Conservation (phyloP, 2,888 invertebrate species). For the Cryptus viduatorius region DNA sequence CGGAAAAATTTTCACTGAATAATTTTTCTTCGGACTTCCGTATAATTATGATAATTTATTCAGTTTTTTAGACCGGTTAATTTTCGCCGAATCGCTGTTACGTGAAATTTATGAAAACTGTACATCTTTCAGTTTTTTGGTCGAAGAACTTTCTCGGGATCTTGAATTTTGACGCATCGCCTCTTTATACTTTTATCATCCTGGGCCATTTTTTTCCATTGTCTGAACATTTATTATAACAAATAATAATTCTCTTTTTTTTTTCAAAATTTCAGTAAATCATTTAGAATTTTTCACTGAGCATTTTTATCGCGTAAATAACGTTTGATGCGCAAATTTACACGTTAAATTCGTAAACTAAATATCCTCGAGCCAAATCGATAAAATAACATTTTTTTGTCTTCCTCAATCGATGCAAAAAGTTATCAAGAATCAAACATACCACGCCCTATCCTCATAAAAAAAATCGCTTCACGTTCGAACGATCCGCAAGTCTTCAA, state of each 20-base stretch:
- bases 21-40: constrained; percentile 8
- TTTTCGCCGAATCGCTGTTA: not conserved
- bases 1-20: not conserved
- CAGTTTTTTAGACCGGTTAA: not conserved
- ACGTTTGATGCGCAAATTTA: too few relatives aligned
- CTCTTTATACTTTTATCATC: not conserved
- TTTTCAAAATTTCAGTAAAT: too few relatives aligned
- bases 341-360: too few relatives aligned
- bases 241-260: too few relatives aligned
- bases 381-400: not conserved
- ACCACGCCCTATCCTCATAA: not conserved
- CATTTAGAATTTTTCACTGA: too few relatives aligned
- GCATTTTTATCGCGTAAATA: too few relatives aligned
- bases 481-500: not conserved
- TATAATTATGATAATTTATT: constrained; percentile 1
- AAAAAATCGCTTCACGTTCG: not conserved
- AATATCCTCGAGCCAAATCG: not conserved
- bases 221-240: not conserved
- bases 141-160: not conserved
- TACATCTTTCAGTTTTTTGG: not conserved
- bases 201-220: not conserved
- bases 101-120: not conserved
- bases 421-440: not conserved
- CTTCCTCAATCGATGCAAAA: not conserved
- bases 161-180: not conserved